Evolutionary conservation across 2,797 vertebrate genomes (phyloP), one percentile per base, ranked within the genome.

Genomic region (Alfaro cultratus): DNA sequence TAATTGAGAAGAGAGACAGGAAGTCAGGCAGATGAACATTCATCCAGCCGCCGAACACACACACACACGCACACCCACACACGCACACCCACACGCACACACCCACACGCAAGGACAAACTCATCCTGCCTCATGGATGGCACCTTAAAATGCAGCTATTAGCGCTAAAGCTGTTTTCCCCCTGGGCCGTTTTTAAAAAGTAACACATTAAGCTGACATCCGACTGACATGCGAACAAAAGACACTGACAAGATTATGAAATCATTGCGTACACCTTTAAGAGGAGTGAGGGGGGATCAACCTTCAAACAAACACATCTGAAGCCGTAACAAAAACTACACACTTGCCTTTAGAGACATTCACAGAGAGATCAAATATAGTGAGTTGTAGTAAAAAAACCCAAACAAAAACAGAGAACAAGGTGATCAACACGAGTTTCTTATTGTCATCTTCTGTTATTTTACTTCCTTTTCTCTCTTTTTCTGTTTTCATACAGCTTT

Each of bases 1-100:
- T 90, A 87, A 90, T 88, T 91, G 83, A 80, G 67, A 70, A 79
- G 75, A 83, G 68, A 85, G 76, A 79, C 73, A 76, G 82, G 47
- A 64, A 81, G 70, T 55, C 41, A 80, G 57, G 73, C 77, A 47
- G 34, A 81, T 9, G 72, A 72, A 75, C 74, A 60, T 74, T 81
- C 34, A 77, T 60, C 81, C 18, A 73, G 74, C 64, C 16, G 23
- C 16, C 18, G 62, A 29, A 47, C 46, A 47, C 46, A 6, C 46
- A 46, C 45, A 4, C 45, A 15, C 45, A 4, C 45, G 15, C 46
- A 6, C 46, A 16, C 45, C 0, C 8, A 36, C 15, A 36, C 60
- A 64, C 62, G 9, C 62, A 18, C 10, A 47, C 8, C 45, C 23
- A 70, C 29, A 79, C 8, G 2, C 41, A 45, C 46, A 5, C 45